A percentile compares a stretch with the other conserved stretches of the same genome.
Conservation (phyloP, 2,797 vertebrate genomes). For the Protosalanx chinensis region DNA sequence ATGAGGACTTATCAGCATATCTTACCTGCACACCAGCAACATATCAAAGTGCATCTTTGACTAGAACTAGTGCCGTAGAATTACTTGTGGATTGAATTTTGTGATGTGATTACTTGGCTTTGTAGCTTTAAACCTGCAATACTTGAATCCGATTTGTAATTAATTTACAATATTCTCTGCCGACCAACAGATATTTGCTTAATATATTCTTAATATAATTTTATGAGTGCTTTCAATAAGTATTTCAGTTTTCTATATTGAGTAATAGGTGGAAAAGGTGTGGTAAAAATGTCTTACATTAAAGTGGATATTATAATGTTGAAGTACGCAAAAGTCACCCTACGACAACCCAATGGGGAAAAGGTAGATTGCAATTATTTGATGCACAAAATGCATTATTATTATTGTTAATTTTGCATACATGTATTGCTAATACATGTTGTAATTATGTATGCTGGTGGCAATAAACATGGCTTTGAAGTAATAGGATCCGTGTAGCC, state of each 20-base stretch:
- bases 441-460: too few relatives aligned
- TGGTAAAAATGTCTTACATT: not conserved
- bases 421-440: too few relatives aligned
- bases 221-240: not conserved
- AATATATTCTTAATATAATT: conserved; percentile 41
- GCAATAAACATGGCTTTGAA: too few relatives aligned
- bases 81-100: not conserved
- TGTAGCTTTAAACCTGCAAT: conserved; percentile 72
- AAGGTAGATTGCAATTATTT: conserved; percentile 23
- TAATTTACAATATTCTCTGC: conserved; percentile 44
- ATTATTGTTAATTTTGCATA: conserved; percentile 43
- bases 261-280: not conserved
- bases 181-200: conserved; percentile 45
- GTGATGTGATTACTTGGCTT: conserved; percentile 35
- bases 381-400: conserved; percentile 37
- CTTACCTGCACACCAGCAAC: conserved; percentile 24
- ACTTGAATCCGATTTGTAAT: conserved; percentile 68
- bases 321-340: not conserved
- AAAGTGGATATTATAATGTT: conserved; percentile 1
- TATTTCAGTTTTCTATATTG: conserved; percentile 11
- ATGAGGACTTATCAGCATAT: conserved; percentile 23
- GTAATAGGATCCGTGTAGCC: too few relatives aligned
- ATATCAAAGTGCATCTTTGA: conserved; percentile 34
- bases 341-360: not conserved
- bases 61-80: conserved; percentile 23